Evolutionary conservation across 2,113 vertebrate genomes (phyloP), one percentile per base, ranked within the genome.

Genomic region (Xiphorhynchus elegans): DNA sequence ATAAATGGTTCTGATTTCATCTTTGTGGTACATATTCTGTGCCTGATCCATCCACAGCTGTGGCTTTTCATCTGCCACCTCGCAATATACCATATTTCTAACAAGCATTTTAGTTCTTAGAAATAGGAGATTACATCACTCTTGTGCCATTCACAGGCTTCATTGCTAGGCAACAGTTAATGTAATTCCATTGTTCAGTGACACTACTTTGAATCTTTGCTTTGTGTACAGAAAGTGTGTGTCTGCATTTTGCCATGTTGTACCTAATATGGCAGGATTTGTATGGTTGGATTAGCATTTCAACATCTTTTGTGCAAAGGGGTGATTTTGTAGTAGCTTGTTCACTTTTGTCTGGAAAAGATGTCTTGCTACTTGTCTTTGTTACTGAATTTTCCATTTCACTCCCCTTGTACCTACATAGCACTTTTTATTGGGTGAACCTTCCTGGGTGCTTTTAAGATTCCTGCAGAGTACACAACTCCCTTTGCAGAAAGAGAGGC

Each of bases 101-200:
- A 67, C 19, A 63, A 69, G 75, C 72, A 44, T 63, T 88, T 88
- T 58, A 28, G 31, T 66, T 85, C 76, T 86, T 96, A 74, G 86
- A 75, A 83, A 60, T 28, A 13, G 44, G 73, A 58, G 64, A 55
- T 83, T 47, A 81, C 89, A 58, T 89, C 90, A 67, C 73, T 73
- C 67, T 31, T 56, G 86, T 94, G 62, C 69, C 55, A 89, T 93
- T 95, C 78, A 52, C 53, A 78, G 1, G 8, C 63, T 89, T 72
- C 67, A 58, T 92, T 94, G 90, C 90, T 91, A 95, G 58, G 94
- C 94, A 95, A 82, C 90, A 84, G 69, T 93, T 84, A 92, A 87
- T 90, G 66, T 68, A 59, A 95, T 84, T 87, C 90, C 81, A 40
- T 85, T 79, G 94, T 96, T 96, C 87, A 40, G 66, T 93, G 91